Evolutionary conservation across 2,888 invertebrate species (phyloP).

Genomic region (Chrysotoxum bicinctum): DNA sequence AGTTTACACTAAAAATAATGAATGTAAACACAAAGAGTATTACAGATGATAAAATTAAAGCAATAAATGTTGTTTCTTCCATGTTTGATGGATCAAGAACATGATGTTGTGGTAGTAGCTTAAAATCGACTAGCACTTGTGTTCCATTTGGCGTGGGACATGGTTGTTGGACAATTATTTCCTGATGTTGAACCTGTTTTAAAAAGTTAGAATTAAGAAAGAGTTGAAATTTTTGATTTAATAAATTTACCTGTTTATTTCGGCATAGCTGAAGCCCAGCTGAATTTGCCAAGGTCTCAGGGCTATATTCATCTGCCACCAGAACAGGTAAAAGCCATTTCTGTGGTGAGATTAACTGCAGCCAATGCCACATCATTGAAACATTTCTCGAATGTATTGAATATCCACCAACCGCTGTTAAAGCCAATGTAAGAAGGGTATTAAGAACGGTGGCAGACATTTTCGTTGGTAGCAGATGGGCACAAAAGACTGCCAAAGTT

Average conservation of each 20-base stretch:
- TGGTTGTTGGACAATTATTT: constrained; percentile 92
- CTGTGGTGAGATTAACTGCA: constrained; percentile 87
- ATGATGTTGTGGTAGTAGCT: constrained; percentile 83
- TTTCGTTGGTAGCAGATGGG: constrained; percentile 86
- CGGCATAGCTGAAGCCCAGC: constrained; percentile 84
- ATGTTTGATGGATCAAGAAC: constrained; percentile 83
- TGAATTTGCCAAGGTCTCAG: constrained; percentile 84
- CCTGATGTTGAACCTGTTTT: constrained; percentile 89
- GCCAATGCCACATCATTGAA: constrained; percentile 86
- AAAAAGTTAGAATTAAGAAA: not conserved
- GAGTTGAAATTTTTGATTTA: not conserved
- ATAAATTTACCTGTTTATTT: constrained; percentile 86
- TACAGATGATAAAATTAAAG: constrained; percentile 85
- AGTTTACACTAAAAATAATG: constrained; percentile 84
- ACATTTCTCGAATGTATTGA: constrained; percentile 87
- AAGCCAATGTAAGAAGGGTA: constrained; percentile 84
- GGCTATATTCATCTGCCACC: constrained; percentile 86
- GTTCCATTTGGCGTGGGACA: constrained; percentile 92
- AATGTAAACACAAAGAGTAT: constrained; percentile 85
- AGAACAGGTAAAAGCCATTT: constrained; percentile 88
- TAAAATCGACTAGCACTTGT: constrained; percentile 84
- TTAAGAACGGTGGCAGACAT: constrained; percentile 85
- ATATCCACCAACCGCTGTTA: constrained; percentile 86
- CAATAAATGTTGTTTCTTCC: constrained; percentile 84
- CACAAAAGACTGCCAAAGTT: constrained; percentile 86